Conservation (phyloP, 53 echinoderm and acorn worm genomes). For the Pentamera pediparva region DNA sequence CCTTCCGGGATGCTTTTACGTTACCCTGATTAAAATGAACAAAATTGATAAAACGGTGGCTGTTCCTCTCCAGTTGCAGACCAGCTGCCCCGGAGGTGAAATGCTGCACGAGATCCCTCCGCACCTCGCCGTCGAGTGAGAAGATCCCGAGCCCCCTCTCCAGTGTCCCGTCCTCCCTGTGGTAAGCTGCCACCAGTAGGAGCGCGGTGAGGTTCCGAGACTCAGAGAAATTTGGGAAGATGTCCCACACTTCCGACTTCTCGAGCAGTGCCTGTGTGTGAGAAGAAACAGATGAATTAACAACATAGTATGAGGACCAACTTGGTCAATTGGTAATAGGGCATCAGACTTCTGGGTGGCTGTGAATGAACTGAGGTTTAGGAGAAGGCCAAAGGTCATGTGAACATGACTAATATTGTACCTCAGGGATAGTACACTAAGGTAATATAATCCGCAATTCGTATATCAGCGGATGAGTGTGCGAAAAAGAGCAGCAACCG, state of each 20-base stretch:
- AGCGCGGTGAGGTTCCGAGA: slow-evolving; percentile 43
- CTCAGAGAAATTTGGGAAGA: slow-evolving; percentile 63
- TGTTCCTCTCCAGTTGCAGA: slow-evolving; percentile 33
- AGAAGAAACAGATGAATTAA: not conserved
- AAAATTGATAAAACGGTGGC: slow-evolving; percentile 15
- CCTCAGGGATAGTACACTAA: no score
- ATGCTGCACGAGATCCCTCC: not conserved
- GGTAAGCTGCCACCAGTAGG: slow-evolving; percentile 40
- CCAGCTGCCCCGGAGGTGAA: slow-evolving; percentile 22
- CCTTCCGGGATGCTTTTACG: slow-evolving; percentile 72
- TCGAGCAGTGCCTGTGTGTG: slow-evolving; percentile 59
- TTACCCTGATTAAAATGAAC: slow-evolving; percentile 70
- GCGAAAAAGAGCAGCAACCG: no score
- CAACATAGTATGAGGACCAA: no score
- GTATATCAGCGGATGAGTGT: no score
- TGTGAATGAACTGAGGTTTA: no score
- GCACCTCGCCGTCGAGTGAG: slow-evolving; percentile 19
- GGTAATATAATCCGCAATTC: no score
- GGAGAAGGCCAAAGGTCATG: no score
- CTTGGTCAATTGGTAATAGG: no score
- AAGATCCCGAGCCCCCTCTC: slow-evolving; percentile 55
- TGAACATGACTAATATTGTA: no score
- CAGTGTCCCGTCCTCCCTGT: slow-evolving; percentile 28
- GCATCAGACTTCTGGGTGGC: no score
- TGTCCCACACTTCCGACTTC: slow-evolving; percentile 43